phyloP scores from a whole-genome alignment of 2,113 vertebrate species.

The Pseudopipra pipra region DNA sequence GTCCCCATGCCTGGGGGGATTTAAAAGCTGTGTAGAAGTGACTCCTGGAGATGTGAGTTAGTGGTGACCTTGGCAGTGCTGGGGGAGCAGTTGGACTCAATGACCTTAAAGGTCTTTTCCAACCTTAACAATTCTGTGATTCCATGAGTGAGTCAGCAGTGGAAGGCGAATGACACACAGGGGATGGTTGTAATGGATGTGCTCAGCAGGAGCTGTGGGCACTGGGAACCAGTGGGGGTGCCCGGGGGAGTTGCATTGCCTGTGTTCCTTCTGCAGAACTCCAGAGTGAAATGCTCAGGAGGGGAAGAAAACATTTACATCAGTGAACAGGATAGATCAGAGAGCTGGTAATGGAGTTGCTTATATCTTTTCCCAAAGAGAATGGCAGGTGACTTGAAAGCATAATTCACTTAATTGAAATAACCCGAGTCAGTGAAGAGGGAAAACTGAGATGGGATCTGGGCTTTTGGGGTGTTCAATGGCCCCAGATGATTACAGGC shows the following conservation, averaged over 20 bases:
- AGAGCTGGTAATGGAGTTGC: background rate
- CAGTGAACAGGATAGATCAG: background rate
- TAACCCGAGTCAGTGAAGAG: background rate
- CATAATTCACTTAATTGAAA: background rate
- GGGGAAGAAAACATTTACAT: background rate
- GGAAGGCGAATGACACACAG: fast-evolving
- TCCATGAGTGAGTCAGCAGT: fast-evolving
- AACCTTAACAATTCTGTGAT: fast-evolving
- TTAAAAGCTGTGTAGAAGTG: fast-evolving
- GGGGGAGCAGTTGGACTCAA: fast-evolving
- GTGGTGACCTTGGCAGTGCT: background rate
- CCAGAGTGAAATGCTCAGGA: background rate
- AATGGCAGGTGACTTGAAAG: background rate
- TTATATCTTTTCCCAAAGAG: background rate
- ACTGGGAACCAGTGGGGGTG: background rate
- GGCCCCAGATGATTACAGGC: background rate
- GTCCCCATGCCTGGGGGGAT: background rate
- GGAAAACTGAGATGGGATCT: background rate
- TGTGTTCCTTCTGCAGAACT: fast-evolving
- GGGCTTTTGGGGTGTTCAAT: background rate
- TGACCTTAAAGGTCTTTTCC: fast-evolving
- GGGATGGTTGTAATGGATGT: fast-evolving
- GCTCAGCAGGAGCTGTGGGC: fast-evolving
- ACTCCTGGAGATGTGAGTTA: fast-evolving
- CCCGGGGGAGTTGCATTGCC: fast-evolving